phyloP scores from a whole-genome alignment of 2,113 vertebrate species.

The Labrus mixtus region DNA sequence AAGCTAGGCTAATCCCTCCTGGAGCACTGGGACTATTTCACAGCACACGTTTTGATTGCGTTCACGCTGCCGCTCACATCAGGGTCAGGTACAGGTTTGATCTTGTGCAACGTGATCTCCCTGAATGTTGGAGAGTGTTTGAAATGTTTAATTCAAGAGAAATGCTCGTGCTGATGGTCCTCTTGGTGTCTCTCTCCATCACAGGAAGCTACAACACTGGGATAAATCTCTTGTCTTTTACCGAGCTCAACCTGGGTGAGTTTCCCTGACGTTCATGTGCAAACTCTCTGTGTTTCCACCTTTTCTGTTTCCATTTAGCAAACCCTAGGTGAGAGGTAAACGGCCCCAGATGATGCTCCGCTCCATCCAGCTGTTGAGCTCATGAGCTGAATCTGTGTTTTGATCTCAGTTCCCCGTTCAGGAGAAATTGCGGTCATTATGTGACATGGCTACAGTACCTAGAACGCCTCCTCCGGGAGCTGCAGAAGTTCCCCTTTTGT shows the following conservation, averaged over 20 bases:
- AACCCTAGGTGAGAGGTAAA: slow-evolving; percentile 53
- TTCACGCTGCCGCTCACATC: too few species aligned
- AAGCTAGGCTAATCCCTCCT: too few species aligned
- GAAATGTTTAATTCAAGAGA: not conserved
- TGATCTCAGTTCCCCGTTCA: slow-evolving; percentile 69
- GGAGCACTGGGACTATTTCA: too few species aligned
- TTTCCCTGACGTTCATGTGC: slow-evolving; percentile 31
- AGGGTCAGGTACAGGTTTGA: too few species aligned
- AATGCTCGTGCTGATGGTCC: not conserved
- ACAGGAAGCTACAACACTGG: slow-evolving; percentile 71
- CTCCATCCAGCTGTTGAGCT: slow-evolving; percentile 70
- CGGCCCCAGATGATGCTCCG: slow-evolving; percentile 53
- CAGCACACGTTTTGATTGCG: too few species aligned
- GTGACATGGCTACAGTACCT: slow-evolving; percentile 78
- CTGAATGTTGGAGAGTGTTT: too few species aligned
- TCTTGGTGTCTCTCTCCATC: slow-evolving; percentile 27
- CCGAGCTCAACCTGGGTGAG: slow-evolving; percentile 80
- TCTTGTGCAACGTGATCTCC: too few species aligned
- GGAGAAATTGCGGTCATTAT: slow-evolving; percentile 77
- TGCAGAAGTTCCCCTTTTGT: slow-evolving; percentile 76
- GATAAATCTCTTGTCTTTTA: slow-evolving; percentile 77
- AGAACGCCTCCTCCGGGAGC: slow-evolving; percentile 74
- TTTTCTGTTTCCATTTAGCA: slow-evolving; percentile 31
- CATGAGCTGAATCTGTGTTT: slow-evolving; percentile 60
- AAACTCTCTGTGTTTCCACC: slow-evolving; percentile 12